Base-by-base conservation (phyloP, 2,888 invertebrate species). In the Elegia similella region DNA sequence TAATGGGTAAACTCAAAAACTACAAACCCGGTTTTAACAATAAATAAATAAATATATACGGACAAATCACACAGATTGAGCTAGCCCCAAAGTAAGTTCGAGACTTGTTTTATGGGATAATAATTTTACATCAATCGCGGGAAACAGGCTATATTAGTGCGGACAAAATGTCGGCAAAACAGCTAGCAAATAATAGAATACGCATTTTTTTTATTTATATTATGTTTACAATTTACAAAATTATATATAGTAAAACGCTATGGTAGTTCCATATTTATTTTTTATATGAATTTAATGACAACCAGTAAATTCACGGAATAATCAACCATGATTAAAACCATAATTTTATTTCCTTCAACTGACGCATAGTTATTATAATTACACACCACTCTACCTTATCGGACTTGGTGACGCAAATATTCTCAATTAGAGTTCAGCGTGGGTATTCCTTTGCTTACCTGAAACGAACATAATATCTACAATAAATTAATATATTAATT, bases 361-460 rank as follows among this genome's bases (percentile, higher is more conserved):
- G 3, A 23, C 46, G 6, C 23, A 23, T 46, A 23, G 12, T 6
- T 46, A 34, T 12, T 34, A 17, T 50, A 50, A 50, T 50, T 38
- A n/a, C 30, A 23, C 6, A 7, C 34, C 34, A 34, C 34, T 30
- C n/a, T 38, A 50, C 50, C 50, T 50, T 50, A 50, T 50, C 50
- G n/a, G 30, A 17, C 15, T 16, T 34, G 8, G 50, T 34, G 50
- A 50, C 38, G 32, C 16, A 50, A 34, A 38, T 12, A 12, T n/a
- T 5, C 12, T 17, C 23, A 23, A 38, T 8, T 16, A 34, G 15
- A 34, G 16, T 8, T 16, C 17, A 34, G 47, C 17, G 12, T 30
- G 30, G 7, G n/a, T 17, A 44, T 1, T 17, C 17, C 17, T 17
- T 10, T 12, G 34, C 50, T 50, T 50, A 50, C 50, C 50, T 50